These are phyloP conservation scores for Pyrgus malvae DNA, from an alignment of 2,888 invertebrate species.

Conservation along the genomic window DNA sequence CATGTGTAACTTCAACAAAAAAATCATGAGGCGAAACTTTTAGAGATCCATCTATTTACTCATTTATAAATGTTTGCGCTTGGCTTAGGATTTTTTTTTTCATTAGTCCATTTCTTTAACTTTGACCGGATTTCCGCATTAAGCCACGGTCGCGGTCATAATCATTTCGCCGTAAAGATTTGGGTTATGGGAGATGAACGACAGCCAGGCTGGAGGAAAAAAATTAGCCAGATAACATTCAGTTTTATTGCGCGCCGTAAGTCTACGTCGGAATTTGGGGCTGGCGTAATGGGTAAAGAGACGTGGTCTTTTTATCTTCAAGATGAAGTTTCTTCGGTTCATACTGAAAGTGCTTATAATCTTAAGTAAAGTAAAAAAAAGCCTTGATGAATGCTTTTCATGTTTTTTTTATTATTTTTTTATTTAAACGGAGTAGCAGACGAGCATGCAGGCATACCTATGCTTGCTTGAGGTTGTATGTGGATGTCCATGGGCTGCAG, in stretches of 20 bases:
- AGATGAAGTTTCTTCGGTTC: slow-evolving; percentile 1
- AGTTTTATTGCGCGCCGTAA: slow-evolving; percentile 60
- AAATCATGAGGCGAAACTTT: no score
- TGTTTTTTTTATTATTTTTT: no score
- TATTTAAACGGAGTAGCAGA: no score
- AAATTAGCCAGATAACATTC: slow-evolving; percentile 70
- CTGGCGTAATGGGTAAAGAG: slow-evolving; percentile 51
- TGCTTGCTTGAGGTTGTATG: no score
- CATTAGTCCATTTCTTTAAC: no score
- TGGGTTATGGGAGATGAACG: slow-evolving; percentile 40
- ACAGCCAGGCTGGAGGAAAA: slow-evolving; percentile 47
- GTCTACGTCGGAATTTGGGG: slow-evolving; percentile 56
- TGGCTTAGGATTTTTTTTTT: no score
- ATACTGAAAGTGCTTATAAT: not conserved
- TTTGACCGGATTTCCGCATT: not conserved
- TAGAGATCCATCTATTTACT: no score
- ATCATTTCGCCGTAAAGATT: slow-evolving; percentile 28
- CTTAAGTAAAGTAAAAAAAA: not conserved
- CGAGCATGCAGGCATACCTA: no score
- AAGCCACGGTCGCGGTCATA: slow-evolving; percentile 1
- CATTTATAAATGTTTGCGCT: no score
- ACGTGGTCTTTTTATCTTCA: slow-evolving; percentile 47
- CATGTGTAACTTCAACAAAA: no score
- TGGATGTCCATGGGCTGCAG: no score
- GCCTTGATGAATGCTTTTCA: no score